phyloP scores from a whole-genome alignment of 2,113 vertebrate species.

The Cinclus mexicanus region DNA sequence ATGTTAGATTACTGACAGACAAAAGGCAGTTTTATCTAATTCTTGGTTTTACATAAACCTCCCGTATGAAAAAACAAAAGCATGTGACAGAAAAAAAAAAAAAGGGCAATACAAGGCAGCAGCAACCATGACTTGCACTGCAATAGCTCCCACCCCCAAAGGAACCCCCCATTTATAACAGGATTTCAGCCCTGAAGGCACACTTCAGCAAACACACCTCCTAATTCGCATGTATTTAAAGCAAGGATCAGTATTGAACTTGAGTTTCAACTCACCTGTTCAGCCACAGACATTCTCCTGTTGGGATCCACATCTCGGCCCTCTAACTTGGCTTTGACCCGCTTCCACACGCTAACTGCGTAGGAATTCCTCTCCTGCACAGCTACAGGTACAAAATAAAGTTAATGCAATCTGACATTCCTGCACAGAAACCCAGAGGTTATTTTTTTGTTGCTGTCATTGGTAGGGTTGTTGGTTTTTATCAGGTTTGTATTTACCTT shows the following conservation, averaged over 20 bases:
- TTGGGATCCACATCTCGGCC: constrained; percentile 95
- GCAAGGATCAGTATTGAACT: background rate
- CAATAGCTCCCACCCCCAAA: background rate
- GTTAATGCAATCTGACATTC: background rate
- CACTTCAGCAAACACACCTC: background rate
- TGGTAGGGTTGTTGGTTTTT: background rate
- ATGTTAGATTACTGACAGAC: background rate
- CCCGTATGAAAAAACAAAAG: background rate
- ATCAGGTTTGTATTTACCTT: constrained; percentile 79
- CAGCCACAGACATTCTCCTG: constrained; percentile 96
- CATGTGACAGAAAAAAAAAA: background rate
- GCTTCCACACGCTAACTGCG: constrained; percentile 98
- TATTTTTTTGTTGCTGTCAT: background rate
- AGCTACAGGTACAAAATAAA: constrained; percentile 72
- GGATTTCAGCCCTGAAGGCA: background rate
- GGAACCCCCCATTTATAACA: accelerated
- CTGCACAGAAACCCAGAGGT: background rate
- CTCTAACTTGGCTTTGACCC: constrained; percentile 98
- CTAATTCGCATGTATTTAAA: background rate
- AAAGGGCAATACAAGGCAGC: background rate
- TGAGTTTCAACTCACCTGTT: constrained; percentile 83
- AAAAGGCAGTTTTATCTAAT: background rate
- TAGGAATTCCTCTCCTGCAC: constrained; percentile 99
- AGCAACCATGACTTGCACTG: background rate
- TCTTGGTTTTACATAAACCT: background rate